A percentile compares a stretch with the other conserved stretches of the same genome.
Evolutionary conservation across 2,888 invertebrate genomes (phyloP).

Genomic region (Plagodis dolabraria): DNA sequence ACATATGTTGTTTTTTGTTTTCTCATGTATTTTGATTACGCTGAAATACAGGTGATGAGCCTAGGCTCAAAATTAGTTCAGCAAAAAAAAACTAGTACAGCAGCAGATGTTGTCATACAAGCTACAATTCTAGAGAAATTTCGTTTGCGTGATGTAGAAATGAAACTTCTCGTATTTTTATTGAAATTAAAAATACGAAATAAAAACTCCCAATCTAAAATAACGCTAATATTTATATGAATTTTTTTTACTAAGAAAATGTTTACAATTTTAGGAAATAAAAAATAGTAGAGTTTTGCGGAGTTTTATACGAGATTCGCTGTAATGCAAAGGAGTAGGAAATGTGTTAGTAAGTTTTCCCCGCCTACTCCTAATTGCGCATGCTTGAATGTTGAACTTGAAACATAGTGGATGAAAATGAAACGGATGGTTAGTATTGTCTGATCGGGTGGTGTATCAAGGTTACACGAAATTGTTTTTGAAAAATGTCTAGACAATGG

Average conservation of each 20-base stretch:
- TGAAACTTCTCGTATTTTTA: neutral
- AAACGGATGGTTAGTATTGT: no score
- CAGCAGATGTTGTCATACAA: constrained; percentile 46
- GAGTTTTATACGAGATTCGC: constrained; percentile 3
- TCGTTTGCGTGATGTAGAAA: constrained; percentile 58
- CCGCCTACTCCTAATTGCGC: constrained; percentile 7
- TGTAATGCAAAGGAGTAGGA: constrained; percentile 10
- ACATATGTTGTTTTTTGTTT: no score
- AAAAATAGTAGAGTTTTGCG: neutral
- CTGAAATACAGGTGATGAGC: no score
- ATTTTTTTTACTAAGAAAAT: neutral
- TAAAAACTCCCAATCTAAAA: constrained; percentile 1
- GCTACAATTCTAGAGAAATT: constrained; percentile 16
- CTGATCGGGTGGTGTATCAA: no score
- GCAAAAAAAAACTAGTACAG: no score
- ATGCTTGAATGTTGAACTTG: constrained; percentile 3
- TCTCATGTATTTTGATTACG: no score
- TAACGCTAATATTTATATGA: neutral
- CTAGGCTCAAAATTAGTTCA: no score
- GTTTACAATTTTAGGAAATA: neutral
- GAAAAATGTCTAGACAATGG: no score
- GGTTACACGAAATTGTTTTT: no score
- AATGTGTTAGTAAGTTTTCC: neutral
- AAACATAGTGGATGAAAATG: neutral
- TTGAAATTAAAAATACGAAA: neutral